Evolutionary conservation across 1,140 invertebrate species (phyloP).

Genomic region (Orchesella cincta): DNA sequence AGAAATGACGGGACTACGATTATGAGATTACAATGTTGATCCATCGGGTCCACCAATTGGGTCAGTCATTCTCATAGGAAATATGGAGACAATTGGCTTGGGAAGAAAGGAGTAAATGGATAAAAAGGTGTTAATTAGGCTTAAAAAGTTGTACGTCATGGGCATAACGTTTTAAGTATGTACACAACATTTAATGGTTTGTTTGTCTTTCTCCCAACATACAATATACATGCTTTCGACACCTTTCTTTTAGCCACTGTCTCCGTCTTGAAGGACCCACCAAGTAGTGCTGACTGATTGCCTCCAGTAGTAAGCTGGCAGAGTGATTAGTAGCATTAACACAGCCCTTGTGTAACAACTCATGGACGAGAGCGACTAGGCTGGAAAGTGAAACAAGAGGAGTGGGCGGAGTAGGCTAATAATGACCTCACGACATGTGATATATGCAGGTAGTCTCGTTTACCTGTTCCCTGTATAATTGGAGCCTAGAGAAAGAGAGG

Average conservation of each 20-base stretch:
- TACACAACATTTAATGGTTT: neutral
- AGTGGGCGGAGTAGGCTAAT: constrained; percentile 25
- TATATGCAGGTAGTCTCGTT: constrained; percentile 1
- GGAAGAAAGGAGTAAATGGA: neutral
- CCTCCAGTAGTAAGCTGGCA: too few species aligned
- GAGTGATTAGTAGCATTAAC: too few species aligned
- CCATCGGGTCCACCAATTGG: too few species aligned
- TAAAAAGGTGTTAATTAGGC: constrained; percentile 14
- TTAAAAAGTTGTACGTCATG: neutral
- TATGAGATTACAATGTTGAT: constrained; percentile 1
- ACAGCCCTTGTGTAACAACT: too few species aligned
- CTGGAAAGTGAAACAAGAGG: constrained; percentile 16
- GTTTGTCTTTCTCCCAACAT: constrained; percentile 18
- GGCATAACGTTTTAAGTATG: neutral
- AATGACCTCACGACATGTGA: constrained; percentile 22
- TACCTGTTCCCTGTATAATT: neutral
- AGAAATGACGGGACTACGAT: neutral
- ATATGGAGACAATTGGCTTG: neutral
- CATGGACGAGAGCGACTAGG: too few species aligned
- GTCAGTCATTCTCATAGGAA: too few species aligned
- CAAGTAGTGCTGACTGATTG: too few species aligned
- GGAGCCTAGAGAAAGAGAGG: neutral
- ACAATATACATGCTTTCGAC: too few species aligned
- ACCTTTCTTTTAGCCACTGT: constrained; percentile 11
- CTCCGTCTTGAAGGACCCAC: constrained; percentile 20